Evolutionary conservation across 2,888 invertebrate genomes (phyloP), one percentile per base, ranked within the genome.

Genomic region (Synergus japonicus): DNA sequence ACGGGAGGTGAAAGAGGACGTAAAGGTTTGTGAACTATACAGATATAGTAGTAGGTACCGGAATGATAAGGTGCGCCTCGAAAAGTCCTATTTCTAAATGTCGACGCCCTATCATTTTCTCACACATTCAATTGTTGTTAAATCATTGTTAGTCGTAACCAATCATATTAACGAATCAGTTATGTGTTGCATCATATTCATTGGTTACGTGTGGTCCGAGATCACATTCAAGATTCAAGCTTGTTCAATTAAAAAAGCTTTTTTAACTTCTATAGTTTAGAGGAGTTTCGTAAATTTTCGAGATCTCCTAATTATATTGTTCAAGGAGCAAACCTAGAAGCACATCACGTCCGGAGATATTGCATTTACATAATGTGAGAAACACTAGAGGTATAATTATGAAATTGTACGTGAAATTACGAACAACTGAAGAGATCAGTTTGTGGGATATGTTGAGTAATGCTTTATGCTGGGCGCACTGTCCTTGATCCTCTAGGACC

Each of bases 31-130:
- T 60, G 60, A 60, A 60, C 60, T 60, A 60, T 22, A 22, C 22
- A 60, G 22, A 18, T 22, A 60, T 60, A 18, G 10, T 60, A 22
- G 10, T 8, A 60, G 58, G 15, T 69, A 73, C 29, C n/a, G 10
- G 7, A 13, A 73, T 54, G 49, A 37, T 49, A 49, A 73, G 54
- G 73, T 73, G 73, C 54, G 73, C 73, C 73, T 73, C 49, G 49
- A 73, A 73, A 73, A 73, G 29, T 73, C n/a, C 5, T 49, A 29
- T 73, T 37, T 73, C 49, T 54, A 73, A 73, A 73, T 73, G 73
- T 73, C 73, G 73, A 54, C 37, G 49, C 73, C 49, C 73, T 73
- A 67, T 46, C 1, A 73, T 49, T 37, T 65, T 65, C 65, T 65
- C 41, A n/a, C 3, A 41, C n/a, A 41, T 43, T 65, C 41, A 43